phyloP scores from a whole-genome alignment of 2,888 invertebrate genomes.

The Germaria angustata region DNA sequence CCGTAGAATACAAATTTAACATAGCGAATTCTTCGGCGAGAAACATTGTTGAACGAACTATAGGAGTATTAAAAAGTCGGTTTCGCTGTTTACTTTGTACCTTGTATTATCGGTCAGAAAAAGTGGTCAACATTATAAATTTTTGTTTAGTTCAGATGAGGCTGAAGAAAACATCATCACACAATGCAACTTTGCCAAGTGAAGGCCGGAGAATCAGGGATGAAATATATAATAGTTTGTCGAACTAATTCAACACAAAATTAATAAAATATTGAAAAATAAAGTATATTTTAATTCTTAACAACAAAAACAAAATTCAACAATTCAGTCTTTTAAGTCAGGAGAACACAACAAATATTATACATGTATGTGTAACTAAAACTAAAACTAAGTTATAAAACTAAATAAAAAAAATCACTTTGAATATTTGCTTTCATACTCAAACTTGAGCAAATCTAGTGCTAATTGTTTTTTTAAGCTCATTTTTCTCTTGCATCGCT shows the following conservation, averaged over 20 bases:
- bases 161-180: not conserved
- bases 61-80: conserved; percentile 80
- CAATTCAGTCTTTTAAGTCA: too few species aligned
- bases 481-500: too few species aligned
- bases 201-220: not conserved
- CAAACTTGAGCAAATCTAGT: not conserved
- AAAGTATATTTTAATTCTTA: too few species aligned
- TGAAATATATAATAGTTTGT: not conserved
- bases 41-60: too few species aligned
- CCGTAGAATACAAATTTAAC: conserved; percentile 15
- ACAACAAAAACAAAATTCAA: too few species aligned
- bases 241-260: not conserved
- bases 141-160: not conserved
- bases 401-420: not conserved
- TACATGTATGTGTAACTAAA: too few species aligned
- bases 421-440: not conserved
- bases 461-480: too few species aligned
- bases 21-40: conserved; percentile 17
- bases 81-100: not conserved
- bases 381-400: too few species aligned
- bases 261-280: not conserved
- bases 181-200: not conserved
- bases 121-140: not conserved
- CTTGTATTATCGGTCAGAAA: not conserved
- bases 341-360: too few species aligned